A percentile compares a stretch with the other conserved stretches of the same genome.
Conservation (phyloP, 2,113 vertebrate genomes). For the Megaleporinus macrocephalus region DNA sequence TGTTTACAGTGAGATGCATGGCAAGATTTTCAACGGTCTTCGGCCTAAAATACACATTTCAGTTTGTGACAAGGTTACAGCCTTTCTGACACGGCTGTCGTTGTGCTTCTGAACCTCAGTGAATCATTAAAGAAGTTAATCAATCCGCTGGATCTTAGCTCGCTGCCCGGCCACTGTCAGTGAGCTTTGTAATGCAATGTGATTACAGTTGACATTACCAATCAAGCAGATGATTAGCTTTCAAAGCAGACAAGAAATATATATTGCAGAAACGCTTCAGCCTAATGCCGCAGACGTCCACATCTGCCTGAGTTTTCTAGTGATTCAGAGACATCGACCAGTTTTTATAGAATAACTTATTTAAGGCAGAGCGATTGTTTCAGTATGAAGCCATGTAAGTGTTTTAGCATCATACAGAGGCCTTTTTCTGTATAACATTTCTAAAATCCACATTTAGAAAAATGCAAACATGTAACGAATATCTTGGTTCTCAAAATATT, state of each 20-base stretch:
- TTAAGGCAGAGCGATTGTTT: neutral
- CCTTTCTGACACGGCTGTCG: neutral
- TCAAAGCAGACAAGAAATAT: neutral
- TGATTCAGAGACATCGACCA: neutral
- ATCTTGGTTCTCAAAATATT: too few species aligned
- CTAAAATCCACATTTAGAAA: too few species aligned
- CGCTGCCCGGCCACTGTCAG: neutral
- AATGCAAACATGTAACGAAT: too few species aligned
- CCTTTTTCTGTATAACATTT: too few species aligned
- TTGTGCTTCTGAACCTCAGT: neutral
- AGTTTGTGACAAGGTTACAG: neutral
- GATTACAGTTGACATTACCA: neutral
- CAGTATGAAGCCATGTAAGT: too few species aligned
- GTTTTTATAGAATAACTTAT: too few species aligned
- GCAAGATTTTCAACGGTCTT: neutral
- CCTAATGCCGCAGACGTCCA: neutral
- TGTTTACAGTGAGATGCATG: neutral
- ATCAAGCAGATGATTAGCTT: constrained; percentile 6
- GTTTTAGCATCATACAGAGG: too few species aligned
- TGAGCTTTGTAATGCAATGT: constrained; percentile 1
- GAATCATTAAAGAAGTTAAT: neutral
- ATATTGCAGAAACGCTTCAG: neutral
- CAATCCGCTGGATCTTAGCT: neutral
- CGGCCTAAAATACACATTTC: neutral
- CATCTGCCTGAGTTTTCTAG: neutral